A percentile compares a stretch with the other conserved stretches of the same genome.
Evolutionary conservation across 2,888 invertebrate genomes (phyloP).

Genomic region (Morinoia aosen): DNA sequence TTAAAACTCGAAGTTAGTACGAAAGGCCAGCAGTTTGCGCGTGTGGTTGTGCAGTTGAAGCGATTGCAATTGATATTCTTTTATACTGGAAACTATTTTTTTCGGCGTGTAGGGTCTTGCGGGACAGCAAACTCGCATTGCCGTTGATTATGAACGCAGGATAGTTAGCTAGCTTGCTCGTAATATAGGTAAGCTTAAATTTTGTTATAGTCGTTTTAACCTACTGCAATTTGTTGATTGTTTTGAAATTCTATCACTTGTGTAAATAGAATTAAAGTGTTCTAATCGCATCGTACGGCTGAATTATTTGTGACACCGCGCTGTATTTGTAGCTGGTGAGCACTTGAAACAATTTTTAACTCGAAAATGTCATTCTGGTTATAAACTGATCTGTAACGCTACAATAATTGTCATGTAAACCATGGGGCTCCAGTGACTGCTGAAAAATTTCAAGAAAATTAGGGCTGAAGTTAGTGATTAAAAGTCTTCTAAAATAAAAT

Average conservation of each 20-base stretch:
- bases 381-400: too few relatives aligned
- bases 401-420: too few relatives aligned
- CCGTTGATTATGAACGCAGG: neutral
- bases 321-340: neutral
- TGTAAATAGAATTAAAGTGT: constrained; percentile 38
- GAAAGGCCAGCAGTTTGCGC: neutral
- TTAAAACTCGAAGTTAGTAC: neutral
- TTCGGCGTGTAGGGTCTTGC: neutral
- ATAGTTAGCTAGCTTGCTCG: neutral
- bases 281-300: neutral
- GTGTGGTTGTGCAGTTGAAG: neutral
- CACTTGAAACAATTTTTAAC: neutral
- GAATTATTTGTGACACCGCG: neutral
- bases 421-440: neutral
- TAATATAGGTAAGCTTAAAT: neutral
- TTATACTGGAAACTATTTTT: neutral
- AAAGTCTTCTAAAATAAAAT: neutral
- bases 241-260: constrained; percentile 27
- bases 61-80: neutral
- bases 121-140: neutral
- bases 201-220: constrained; percentile 15
- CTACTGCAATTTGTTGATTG: constrained; percentile 36
- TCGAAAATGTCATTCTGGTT: too few relatives aligned
- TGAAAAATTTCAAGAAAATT: neutral
- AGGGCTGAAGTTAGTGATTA: neutral